Evolutionary conservation across 2,797 vertebrate species (phyloP).

Genomic region (Thaleichthys pacificus): DNA sequence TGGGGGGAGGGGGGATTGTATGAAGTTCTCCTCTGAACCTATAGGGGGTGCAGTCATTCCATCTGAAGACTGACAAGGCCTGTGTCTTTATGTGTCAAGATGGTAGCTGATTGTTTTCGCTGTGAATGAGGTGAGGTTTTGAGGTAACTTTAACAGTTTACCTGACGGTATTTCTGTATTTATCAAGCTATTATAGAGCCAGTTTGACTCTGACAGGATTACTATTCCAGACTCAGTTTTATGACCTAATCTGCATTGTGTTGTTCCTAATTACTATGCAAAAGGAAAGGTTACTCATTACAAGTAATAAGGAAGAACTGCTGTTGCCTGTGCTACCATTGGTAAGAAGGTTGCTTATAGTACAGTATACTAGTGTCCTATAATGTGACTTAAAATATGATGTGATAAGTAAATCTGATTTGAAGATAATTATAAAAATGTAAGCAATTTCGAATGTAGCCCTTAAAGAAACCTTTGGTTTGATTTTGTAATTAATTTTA

Average conservation of each 20-base stretch:
- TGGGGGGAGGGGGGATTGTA: slow-evolving; percentile 16
- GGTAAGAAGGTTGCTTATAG: slow-evolving; percentile 3
- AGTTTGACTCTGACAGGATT: slow-evolving; percentile 70
- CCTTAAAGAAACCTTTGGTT: not conserved
- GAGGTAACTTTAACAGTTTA: slow-evolving; percentile 67
- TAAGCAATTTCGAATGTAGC: not conserved
- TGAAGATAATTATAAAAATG: not conserved
- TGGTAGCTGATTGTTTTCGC: slow-evolving; percentile 76
- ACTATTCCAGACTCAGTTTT: slow-evolving; percentile 63
- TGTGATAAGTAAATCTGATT: not conserved
- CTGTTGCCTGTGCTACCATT: slow-evolving; percentile 30
- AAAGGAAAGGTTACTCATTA: slow-evolving; percentile 18
- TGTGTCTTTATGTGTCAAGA: slow-evolving; percentile 59
- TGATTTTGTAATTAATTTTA: not conserved
- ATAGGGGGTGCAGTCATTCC: slow-evolving; percentile 83
- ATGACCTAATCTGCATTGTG: slow-evolving; percentile 15
- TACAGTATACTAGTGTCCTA: not conserved
- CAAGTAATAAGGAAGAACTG: slow-evolving; percentile 54
- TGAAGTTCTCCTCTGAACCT: slow-evolving; percentile 68
- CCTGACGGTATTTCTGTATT: slow-evolving; percentile 71
- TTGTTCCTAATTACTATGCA: slow-evolving; percentile 69
- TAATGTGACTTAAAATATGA: not conserved
- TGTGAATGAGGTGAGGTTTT: slow-evolving; percentile 63
- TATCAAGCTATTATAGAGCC: slow-evolving; percentile 72
- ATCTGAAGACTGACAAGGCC: slow-evolving; percentile 57